phyloP scores from a whole-genome alignment of 2,888 invertebrate genomes.

The Eupithecia pulchellata region DNA sequence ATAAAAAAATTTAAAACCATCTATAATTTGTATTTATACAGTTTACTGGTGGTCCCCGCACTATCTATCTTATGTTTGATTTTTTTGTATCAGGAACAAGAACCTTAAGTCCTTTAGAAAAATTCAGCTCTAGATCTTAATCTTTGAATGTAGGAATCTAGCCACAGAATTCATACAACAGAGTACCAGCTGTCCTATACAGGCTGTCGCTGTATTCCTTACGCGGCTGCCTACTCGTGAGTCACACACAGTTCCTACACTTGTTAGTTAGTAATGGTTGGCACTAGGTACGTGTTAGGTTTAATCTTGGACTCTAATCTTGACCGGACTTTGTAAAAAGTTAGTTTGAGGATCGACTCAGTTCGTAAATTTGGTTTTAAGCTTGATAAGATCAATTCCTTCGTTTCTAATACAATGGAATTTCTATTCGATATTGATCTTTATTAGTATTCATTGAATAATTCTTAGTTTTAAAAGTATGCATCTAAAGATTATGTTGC shows the following conservation, averaged over 20 bases:
- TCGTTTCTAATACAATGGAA: background rate
- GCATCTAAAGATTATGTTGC: background rate
- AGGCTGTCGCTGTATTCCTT: constrained; percentile 26
- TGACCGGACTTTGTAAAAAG: background rate
- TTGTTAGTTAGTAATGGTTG: constrained; percentile 30
- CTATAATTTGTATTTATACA: too few species aligned
- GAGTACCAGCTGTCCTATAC: background rate
- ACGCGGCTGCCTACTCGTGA: constrained; percentile 19
- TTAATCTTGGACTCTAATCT: background rate
- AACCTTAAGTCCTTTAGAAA: too few species aligned
- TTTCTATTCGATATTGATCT: background rate
- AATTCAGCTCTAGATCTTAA: too few species aligned
- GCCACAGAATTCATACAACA: too few species aligned
- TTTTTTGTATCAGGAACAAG: too few species aligned
- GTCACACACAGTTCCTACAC: constrained; percentile 14
- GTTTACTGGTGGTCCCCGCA: too few species aligned
- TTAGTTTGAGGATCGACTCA: background rate
- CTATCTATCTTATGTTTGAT: too few species aligned
- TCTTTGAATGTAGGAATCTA: too few species aligned
- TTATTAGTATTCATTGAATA: background rate
- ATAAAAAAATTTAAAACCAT: too few species aligned
- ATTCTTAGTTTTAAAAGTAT: background rate
- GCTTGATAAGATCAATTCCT: background rate
- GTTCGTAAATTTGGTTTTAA: background rate
- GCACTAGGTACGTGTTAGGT: constrained; percentile 14